These are phyloP conservation scores for Scaptomyza cyrtandrae DNA, from an alignment of 2,888 invertebrate genomes.

Conservation along the genomic window DNA sequence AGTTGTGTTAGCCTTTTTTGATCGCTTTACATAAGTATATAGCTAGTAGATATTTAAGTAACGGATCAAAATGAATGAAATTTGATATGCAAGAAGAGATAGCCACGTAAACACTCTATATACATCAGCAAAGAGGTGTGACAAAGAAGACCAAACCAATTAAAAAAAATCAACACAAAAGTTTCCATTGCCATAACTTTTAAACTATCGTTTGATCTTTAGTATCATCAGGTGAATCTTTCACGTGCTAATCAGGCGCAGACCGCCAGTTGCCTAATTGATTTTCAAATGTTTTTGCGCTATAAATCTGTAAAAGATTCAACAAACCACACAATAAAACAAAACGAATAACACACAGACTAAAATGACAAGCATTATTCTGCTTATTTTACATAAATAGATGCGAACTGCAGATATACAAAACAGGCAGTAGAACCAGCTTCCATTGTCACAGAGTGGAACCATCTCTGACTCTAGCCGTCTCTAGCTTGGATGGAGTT, in stretches of 20 bases:
- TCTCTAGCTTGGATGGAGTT: not conserved
- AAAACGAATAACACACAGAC: slow-evolving; percentile 37
- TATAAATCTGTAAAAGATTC: slow-evolving; percentile 64
- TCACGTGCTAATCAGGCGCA: slow-evolving; percentile 70
- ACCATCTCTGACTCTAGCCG: no score
- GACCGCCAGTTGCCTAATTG: slow-evolving; percentile 64
- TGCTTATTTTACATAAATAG: slow-evolving; percentile 70
- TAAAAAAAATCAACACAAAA: slow-evolving; percentile 4
- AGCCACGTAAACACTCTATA: slow-evolving; percentile 56
- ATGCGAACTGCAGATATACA: slow-evolving; percentile 68
- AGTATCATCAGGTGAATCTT: slow-evolving; percentile 33
- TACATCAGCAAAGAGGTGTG: slow-evolving; percentile 47
- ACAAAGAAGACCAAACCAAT: slow-evolving; percentile 7
- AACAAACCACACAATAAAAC: slow-evolving; percentile 27
- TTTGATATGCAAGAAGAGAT: slow-evolving; percentile 75
- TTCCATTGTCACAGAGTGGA: slow-evolving; percentile 32
- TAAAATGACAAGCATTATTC: slow-evolving; percentile 64
- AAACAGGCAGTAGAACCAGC: slow-evolving; percentile 21
- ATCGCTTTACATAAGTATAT: slow-evolving; percentile 46
- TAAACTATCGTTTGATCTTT: no score
- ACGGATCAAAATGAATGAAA: slow-evolving; percentile 76
- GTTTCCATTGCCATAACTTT: not conserved
- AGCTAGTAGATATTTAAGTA: slow-evolving; percentile 49
- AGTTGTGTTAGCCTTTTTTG: slow-evolving; percentile 65
- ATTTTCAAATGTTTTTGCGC: slow-evolving; percentile 72